Conservation (phyloP, 2,888 invertebrate genomes). For the Thumatha senex region DNA sequence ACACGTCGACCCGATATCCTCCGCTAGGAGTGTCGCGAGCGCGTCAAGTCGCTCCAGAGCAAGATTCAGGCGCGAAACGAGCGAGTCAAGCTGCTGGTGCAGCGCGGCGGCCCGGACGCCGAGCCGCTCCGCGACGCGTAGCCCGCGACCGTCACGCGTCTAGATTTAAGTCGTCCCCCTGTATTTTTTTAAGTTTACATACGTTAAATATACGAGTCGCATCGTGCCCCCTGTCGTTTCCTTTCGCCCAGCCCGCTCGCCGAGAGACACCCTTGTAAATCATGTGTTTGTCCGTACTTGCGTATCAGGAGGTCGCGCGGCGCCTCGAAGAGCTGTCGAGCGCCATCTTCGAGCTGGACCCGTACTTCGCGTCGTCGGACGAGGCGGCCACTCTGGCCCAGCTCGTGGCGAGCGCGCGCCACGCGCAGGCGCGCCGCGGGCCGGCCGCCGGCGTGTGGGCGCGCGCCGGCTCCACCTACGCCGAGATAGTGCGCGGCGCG, state of each 20-base stretch:
- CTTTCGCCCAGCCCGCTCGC: constrained; percentile 58
- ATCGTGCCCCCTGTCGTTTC: constrained; percentile 72
- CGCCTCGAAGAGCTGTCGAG: constrained; percentile 88
- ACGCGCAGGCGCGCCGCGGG: constrained; percentile 59
- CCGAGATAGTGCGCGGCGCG: constrained; percentile 89
- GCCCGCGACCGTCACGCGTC: constrained; percentile 43
- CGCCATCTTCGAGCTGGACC: constrained; percentile 90
- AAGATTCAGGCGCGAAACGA: constrained; percentile 94
- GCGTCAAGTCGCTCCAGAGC: constrained; percentile 92
- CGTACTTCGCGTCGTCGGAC: constrained; percentile 84
- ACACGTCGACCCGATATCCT: constrained; percentile 74
- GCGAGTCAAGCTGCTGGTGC: constrained; percentile 93
- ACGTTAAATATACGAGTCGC: constrained; percentile 70
- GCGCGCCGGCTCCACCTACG: constrained; percentile 89
- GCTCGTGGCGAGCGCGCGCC: constrained; percentile 72
- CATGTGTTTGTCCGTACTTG: constrained; percentile 81
- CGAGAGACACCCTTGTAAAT: constrained; percentile 69
- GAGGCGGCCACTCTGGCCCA: constrained; percentile 83
- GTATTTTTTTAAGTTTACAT: constrained; percentile 60
- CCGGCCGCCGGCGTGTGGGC: constrained; percentile 70
- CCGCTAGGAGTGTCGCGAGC: constrained; percentile 92
- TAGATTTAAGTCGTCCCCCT: constrained; percentile 62
- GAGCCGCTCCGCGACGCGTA: constrained; percentile 88
- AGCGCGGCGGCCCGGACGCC: constrained; percentile 93
- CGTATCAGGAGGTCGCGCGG: constrained; percentile 88